Evolutionary conservation across 2,888 invertebrate genomes (phyloP).

Genomic region (Clistopyga incitator): DNA sequence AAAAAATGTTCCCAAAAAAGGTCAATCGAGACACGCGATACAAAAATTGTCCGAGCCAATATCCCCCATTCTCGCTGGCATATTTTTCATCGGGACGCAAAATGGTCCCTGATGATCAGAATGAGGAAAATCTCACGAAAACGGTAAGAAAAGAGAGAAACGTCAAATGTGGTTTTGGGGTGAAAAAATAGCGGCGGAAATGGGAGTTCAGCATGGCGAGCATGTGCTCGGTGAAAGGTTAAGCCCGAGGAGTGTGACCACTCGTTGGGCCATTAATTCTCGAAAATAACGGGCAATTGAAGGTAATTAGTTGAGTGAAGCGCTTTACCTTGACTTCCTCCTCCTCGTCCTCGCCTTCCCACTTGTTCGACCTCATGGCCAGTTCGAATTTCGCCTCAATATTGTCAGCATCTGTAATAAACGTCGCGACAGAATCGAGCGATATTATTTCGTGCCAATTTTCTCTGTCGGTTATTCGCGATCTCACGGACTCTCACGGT

Average conservation of each 20-base stretch:
- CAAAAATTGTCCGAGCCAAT: too few relatives aligned
- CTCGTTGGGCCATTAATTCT: not conserved
- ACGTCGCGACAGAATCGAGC: slow-evolving; percentile 66
- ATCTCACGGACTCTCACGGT: slow-evolving; percentile 30
- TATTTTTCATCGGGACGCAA: too few relatives aligned
- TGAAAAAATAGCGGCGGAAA: not conserved
- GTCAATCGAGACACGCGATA: too few relatives aligned
- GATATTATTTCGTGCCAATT: slow-evolving; percentile 12
- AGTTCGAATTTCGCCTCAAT: slow-evolving; percentile 89
- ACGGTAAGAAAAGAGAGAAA: not conserved
- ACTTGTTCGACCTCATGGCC: slow-evolving; percentile 89
- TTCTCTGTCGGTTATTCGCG: not conserved
- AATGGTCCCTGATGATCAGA: not conserved
- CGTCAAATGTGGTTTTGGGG: not conserved
- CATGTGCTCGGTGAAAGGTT: slow-evolving; percentile 77
- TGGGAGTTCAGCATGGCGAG: slow-evolving; percentile 53
- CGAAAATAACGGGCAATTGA: not conserved
- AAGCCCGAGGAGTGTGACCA: slow-evolving; percentile 56
- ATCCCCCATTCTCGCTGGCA: too few relatives aligned
- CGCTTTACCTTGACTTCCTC: slow-evolving; percentile 91
- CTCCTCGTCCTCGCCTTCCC: slow-evolving; percentile 96
- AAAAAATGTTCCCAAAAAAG: too few relatives aligned
- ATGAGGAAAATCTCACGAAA: not conserved
- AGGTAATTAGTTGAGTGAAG: slow-evolving; percentile 1
- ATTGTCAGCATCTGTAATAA: slow-evolving; percentile 89